Base-by-base conservation (phyloP, 2,797 vertebrate species). In the Centropyge bicolor region DNA sequence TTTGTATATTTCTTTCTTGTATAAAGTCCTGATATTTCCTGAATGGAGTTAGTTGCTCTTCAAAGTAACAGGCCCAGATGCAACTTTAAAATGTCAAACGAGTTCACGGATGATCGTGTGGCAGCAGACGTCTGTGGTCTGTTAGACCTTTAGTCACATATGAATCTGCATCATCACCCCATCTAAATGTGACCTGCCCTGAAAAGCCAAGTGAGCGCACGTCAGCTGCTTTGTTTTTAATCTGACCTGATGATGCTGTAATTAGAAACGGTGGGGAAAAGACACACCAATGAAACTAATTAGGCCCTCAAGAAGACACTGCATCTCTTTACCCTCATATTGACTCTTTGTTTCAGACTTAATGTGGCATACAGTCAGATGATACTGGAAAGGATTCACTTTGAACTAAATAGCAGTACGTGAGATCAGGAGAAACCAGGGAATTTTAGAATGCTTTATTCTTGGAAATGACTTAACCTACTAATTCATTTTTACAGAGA, bases 341-440 rank as follows among this genome's bases (percentile, higher is more conserved):
- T 82, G 87, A 76, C 63, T 86, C 89, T 88, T 93, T 92, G 85
- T 93, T 57, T 76, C 19, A 62, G n/a, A 8, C 17, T 38, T 87
- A 94, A 93, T 70, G 71, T 36, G 69, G 89, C 92, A 65, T 91
- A 61, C 24, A 92, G 92, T 95, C 94, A 94, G 91, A 93, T 94
- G 94, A 89, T 79, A n/a, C 22, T 20, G 61, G 11, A 43, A 46
- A 76, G 59, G 49, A 76, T 57, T 78, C 51, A 62, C 65, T 76
- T 62, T 71, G 51, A 75, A 48, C 49, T 12, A 0, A 4, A 57
- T n/a, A 69, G 27, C n/a, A 9, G 14, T 38, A 19, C 20, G 22
- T 77, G 17, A 66, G 46, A 64, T 19, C 1, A 2, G 14, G 2
- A 9, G 35, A 69, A 71, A 76, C 45, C 3, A 17, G 4, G 0